Evolutionary conservation across 2,888 invertebrate species (phyloP).

Genomic region (Oxystoma pomonae): DNA sequence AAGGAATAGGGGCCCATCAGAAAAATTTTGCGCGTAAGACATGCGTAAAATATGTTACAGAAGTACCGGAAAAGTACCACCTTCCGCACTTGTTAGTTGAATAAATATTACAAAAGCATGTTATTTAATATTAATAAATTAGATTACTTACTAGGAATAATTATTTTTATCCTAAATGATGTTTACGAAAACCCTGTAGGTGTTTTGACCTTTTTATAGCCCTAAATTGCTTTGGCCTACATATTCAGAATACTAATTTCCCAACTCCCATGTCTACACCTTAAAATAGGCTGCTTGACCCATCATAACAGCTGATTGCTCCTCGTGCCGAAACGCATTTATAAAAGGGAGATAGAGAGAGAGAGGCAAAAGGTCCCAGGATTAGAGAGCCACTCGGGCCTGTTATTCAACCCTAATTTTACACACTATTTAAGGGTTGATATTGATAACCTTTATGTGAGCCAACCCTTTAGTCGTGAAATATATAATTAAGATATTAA

Average conservation of each 20-base stretch:
- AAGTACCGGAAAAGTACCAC: too few species aligned
- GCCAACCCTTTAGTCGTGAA: not conserved
- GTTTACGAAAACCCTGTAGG: too few species aligned
- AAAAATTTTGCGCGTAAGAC: too few species aligned
- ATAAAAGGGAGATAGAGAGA: not conserved
- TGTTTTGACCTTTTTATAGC: not conserved
- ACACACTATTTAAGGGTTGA: not conserved
- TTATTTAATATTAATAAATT: too few species aligned
- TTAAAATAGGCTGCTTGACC: constrained; percentile 40
- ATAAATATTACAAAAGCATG: too few species aligned
- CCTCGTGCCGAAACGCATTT: not conserved
- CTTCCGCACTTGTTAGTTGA: too few species aligned
- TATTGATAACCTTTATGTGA: not conserved
- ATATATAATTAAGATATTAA: not conserved
- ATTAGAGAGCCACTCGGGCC: not conserved
- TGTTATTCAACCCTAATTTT: too few species aligned
- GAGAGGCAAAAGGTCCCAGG: not conserved
- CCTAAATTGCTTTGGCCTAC: not conserved
- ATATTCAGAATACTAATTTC: not conserved
- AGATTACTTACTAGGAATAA: too few species aligned
- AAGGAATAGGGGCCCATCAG: too few species aligned
- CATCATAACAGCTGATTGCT: constrained; percentile 45
- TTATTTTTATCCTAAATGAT: too few species aligned
- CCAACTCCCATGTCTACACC: not conserved
- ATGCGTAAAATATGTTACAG: too few species aligned